phyloP scores from a whole-genome alignment of 2,113 vertebrate species.

The Odobenus rosmarus region DNA sequence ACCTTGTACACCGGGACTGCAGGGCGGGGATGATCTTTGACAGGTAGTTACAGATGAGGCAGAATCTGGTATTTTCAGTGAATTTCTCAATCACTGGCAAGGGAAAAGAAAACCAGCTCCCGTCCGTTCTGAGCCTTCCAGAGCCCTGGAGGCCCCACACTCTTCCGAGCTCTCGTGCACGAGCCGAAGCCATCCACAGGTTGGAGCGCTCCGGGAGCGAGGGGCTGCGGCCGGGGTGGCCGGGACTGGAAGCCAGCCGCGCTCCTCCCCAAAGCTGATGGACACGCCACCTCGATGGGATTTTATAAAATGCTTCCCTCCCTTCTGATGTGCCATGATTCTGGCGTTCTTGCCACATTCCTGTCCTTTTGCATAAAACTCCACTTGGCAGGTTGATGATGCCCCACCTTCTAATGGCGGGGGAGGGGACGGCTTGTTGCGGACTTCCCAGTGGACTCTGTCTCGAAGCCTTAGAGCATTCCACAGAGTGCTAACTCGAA shows the following conservation, averaged over 20 bases:
- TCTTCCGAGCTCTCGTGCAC: neutral
- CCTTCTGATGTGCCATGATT: neutral
- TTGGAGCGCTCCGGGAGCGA: neutral
- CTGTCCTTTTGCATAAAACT: neutral
- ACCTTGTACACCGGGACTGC: slow-evolving; percentile 97
- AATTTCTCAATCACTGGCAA: slow-evolving; percentile 96
- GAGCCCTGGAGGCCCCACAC: neutral
- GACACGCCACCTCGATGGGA: neutral
- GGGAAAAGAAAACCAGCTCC: slow-evolving; percentile 1
- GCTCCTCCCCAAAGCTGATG: neutral
- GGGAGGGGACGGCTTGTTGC: neutral
- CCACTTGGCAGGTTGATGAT: neutral
- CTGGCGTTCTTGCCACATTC: neutral
- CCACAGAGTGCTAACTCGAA: neutral
- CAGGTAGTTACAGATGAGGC: slow-evolving; percentile 98
- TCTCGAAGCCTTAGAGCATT: neutral
- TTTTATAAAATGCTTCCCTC: neutral
- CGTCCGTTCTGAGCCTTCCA: neutral
- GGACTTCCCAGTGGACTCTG: neutral
- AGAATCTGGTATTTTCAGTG: slow-evolving; percentile 98
- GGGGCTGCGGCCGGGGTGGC: neutral
- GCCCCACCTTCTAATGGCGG: neutral
- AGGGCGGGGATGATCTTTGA: slow-evolving; percentile 98
- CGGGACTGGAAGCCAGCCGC: neutral
- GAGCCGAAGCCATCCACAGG: too few species aligned